Conservation (phyloP, 2,888 invertebrate genomes). For the Empis livida region DNA sequence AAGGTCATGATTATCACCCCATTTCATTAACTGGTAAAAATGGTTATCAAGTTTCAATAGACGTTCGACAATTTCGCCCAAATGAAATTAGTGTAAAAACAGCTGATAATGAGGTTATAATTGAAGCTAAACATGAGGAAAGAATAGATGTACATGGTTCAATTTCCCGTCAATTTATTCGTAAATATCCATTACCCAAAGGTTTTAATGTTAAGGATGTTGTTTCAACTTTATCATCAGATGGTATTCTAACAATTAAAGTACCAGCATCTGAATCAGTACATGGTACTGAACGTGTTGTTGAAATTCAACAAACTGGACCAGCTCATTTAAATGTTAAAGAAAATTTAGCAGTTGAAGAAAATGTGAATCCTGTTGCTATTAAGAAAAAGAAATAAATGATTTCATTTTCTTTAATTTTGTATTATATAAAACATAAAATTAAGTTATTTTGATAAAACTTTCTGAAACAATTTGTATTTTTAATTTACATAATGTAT, state of each 20-base stretch:
- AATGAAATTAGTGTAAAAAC: constrained; percentile 60
- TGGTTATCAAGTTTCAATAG: constrained; percentile 60
- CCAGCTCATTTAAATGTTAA: constrained; percentile 42
- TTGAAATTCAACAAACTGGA: constrained; percentile 50
- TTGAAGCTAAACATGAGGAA: constrained; percentile 73
- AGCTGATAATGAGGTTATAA: constrained; percentile 44
- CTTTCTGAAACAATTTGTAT: too few species aligned
- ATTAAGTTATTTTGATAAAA: too few species aligned
- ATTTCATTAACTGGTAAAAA: constrained; percentile 54
- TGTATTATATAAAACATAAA: too few species aligned
- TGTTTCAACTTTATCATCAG: constrained; percentile 59
- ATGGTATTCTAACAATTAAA: constrained; percentile 56
- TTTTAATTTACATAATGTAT: too few species aligned
- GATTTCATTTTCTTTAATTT: too few species aligned
- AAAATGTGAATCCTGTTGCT: neutral
- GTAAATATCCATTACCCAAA: constrained; percentile 42
- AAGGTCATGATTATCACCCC: too few species aligned
- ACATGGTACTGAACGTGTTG: constrained; percentile 38
- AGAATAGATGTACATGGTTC: constrained; percentile 71
- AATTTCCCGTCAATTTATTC: constrained; percentile 51
- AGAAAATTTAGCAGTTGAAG: constrained; percentile 24
- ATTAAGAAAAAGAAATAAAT: too few species aligned
- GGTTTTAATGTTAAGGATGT: constrained; percentile 62
- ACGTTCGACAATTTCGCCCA: constrained; percentile 59
- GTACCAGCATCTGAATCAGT: constrained; percentile 37